These are phyloP conservation scores for Dicaeum eximium DNA, from an alignment of 2,113 vertebrate genomes.

Conservation along the genomic window DNA sequence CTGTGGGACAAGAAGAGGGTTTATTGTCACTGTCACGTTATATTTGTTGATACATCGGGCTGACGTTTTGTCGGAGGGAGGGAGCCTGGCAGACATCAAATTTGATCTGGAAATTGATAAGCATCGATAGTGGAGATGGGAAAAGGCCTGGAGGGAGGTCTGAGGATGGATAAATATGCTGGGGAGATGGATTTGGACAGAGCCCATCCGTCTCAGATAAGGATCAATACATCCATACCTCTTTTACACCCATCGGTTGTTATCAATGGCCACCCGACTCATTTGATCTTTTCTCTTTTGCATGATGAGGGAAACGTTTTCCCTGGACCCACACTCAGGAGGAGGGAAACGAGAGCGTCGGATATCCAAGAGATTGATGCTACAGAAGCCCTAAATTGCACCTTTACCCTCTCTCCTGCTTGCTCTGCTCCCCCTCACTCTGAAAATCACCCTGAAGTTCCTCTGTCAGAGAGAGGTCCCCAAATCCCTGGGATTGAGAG, in stretches of 20 bases:
- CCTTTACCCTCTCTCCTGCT: neutral
- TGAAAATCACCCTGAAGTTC: neutral
- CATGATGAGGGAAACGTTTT: neutral
- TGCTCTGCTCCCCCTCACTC: neutral
- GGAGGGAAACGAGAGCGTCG: neutral
- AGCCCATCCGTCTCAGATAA: neutral
- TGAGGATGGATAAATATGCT: neutral
- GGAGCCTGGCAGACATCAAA: neutral
- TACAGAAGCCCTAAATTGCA: neutral
- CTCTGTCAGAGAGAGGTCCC: neutral
- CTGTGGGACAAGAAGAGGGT: fast-evolving
- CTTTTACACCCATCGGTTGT: neutral
- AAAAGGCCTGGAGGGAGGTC: neutral
- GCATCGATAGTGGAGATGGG: neutral
- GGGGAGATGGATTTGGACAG: neutral
- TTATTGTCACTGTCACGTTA: fast-evolving
- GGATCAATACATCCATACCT: conserved; percentile 24
- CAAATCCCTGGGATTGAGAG: neutral
- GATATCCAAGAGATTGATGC: neutral
- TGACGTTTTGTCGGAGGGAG: neutral
- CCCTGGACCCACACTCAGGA: neutral
- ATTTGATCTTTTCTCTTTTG: neutral
- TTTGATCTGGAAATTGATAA: conserved; percentile 24
- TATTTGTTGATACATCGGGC: fast-evolving
- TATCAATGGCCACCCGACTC: neutral